phyloP scores from a whole-genome alignment of 2,113 vertebrate genomes.

The Xenopus tropicalis region DNA sequence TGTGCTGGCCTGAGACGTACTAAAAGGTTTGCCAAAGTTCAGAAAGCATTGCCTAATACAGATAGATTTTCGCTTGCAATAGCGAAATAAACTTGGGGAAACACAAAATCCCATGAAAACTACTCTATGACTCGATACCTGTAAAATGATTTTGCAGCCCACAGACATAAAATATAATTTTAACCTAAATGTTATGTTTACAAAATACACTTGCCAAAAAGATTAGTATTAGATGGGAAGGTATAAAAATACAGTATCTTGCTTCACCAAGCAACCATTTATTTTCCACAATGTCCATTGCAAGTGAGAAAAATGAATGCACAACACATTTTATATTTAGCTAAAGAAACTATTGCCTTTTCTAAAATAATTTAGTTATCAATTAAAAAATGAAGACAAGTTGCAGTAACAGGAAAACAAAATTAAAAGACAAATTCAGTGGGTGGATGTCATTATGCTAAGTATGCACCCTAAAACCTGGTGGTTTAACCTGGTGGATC shows the following conservation, averaged over 20 bases:
- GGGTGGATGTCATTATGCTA: too few relatives aligned
- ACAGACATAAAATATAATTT: conserved; percentile 41
- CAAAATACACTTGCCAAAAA: conserved; percentile 37
- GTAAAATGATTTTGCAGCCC: conserved; percentile 39
- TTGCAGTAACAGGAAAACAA: too few relatives aligned
- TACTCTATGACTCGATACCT: conserved; percentile 36
- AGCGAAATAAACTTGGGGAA: conserved; percentile 42
- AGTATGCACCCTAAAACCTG: too few relatives aligned
- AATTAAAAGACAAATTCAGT: too few relatives aligned
- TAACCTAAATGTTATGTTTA: conserved; percentile 34
- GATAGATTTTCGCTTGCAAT: conserved; percentile 43
- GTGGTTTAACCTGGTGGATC: too few relatives aligned
- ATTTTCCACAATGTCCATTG: too few relatives aligned
- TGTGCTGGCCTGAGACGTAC: conserved; percentile 32
- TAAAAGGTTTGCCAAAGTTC: conserved; percentile 44
- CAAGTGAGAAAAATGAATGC: too few relatives aligned
- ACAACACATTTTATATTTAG: too few relatives aligned
- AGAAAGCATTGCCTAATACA: conserved; percentile 39
- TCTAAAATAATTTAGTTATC: too few relatives aligned
- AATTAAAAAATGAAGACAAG: too few relatives aligned
- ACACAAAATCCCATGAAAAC: conserved; percentile 39
- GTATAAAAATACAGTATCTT: conserved; percentile 28
- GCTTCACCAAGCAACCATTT: conserved; percentile 26
- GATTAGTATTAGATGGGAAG: conserved; percentile 30
- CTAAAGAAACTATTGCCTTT: too few relatives aligned